phyloP scores from a whole-genome alignment of 2,888 invertebrate species.

The Leptopilina drosophilae region DNA sequence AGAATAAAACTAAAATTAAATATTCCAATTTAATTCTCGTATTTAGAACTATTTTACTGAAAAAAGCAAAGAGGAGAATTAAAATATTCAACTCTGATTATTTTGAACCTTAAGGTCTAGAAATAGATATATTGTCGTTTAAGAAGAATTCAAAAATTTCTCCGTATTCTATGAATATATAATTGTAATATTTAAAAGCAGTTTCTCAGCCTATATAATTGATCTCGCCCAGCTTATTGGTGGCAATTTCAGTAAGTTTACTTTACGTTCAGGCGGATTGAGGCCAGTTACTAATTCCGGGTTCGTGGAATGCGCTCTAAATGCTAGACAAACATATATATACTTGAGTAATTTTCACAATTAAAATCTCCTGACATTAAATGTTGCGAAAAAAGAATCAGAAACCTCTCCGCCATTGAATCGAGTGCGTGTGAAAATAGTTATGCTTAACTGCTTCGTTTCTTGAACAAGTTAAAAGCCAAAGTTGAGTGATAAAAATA shows the following conservation, averaged over 20 bases:
- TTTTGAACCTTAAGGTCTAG: too few species aligned
- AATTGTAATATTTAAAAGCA: constrained; percentile 30
- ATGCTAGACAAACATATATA: constrained; percentile 63
- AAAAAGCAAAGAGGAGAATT: too few species aligned
- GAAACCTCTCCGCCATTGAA: constrained; percentile 20
- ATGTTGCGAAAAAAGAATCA: constrained; percentile 11
- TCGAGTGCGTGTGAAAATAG: constrained; percentile 37
- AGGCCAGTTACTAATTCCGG: constrained; percentile 70
- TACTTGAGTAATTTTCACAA: background rate
- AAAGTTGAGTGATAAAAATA: background rate
- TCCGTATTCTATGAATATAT: background rate
- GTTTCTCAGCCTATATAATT: constrained; percentile 43
- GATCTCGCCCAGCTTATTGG: constrained; percentile 29
- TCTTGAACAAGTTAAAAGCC: constrained; percentile 7
- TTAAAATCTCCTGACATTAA: constrained; percentile 10
- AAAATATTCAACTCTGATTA: too few species aligned
- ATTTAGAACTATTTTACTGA: too few species aligned
- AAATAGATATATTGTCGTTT: too few species aligned
- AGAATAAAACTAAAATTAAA: too few species aligned
- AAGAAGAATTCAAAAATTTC: too few species aligned
- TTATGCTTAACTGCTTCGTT: background rate
- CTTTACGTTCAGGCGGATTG: constrained; percentile 63
- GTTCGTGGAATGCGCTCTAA: constrained; percentile 72
- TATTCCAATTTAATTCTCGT: too few species aligned
- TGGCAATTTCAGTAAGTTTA: constrained; percentile 62